Base-by-base conservation (phyloP, 1,140 invertebrate species). In the Leguminivora glycinivorella region DNA sequence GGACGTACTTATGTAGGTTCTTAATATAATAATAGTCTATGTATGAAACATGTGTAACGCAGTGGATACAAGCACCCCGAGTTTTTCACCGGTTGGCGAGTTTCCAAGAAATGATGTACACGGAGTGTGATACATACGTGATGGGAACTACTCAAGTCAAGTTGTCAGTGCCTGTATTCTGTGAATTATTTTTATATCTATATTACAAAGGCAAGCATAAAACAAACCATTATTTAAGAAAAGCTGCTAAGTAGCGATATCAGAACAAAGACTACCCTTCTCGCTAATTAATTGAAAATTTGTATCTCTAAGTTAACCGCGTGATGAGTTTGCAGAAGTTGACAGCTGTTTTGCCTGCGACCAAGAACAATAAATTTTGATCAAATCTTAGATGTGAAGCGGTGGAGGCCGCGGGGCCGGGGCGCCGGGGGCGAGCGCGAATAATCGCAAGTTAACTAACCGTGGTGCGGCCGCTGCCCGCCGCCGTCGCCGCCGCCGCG, bases 381-480 rank as follows among this genome's bases (percentile, higher is more conserved):
- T 58, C 66, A 73, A 72, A 60, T 40, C 71, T 67, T 73, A 70
- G 72, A 71, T 71, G 31, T 68, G 70, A 58, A 72, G 40, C 63
- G 70, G 68, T 43, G 69, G 69, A 69, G 31, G 38, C 19, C 68
- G 29, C 68, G 31, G n/a, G 9, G 29, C 4, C 26, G 40, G 19
- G 75, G 38, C 47, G 56, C 10, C 67, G 63, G 56, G 47, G 67
- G 67, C 24, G 22, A 60, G 72, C 58, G 26, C 58, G 58, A 63
- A 70, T 82, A 80, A 79, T 77, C 75, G 74, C 72, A 75, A 81
- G 75, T 76, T 81, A 82, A 83, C 82, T 78, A 82, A 78, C 77
- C 82, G 78, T 83, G 73, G 73, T 74, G 71, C 26, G 56, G 70
- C 67, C 31, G 34, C 56, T 38, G 31, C 58, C 25, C 56, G 47